Conservation (phyloP, 2,888 invertebrate genomes). For the Labia minor region DNA sequence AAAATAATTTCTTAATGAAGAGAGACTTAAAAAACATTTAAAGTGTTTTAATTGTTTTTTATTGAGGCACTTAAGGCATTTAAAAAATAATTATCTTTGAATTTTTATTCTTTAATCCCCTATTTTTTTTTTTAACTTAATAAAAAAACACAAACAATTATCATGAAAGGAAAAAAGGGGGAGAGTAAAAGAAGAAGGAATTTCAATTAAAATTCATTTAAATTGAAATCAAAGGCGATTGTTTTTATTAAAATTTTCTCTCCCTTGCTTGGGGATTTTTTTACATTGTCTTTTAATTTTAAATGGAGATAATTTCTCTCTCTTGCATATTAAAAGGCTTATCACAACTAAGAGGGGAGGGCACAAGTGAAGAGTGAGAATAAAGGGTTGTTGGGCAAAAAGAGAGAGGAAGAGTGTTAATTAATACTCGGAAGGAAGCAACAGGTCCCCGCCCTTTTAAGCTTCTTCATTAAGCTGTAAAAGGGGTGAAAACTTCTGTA, state of each 20-base stretch:
- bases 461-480: background rate
- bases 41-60: too few relatives aligned
- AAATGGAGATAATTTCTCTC: conserved; percentile 7
- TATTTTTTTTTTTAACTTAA: too few relatives aligned
- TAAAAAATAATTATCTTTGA: too few relatives aligned
- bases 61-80: too few relatives aligned
- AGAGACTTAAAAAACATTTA: too few relatives aligned
- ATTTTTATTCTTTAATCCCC: too few relatives aligned
- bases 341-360: background rate
- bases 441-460: background rate
- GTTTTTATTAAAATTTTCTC: background rate
- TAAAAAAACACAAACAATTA: too few relatives aligned
- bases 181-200: background rate
- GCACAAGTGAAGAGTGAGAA: background rate
- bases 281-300: background rate
- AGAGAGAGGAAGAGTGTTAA: background rate
- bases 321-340: conserved; percentile 13
- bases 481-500: background rate
- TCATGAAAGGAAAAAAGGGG: too few relatives aligned
- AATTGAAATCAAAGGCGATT: background rate
- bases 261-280: background rate
- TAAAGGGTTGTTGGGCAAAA: background rate
- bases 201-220: background rate
- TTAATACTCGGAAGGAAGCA: conserved; percentile 13
- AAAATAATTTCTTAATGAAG: too few relatives aligned